These are phyloP conservation scores for Drosophila fungiperda DNA, from an alignment of 2,888 invertebrate species.

Conservation along the genomic window DNA sequence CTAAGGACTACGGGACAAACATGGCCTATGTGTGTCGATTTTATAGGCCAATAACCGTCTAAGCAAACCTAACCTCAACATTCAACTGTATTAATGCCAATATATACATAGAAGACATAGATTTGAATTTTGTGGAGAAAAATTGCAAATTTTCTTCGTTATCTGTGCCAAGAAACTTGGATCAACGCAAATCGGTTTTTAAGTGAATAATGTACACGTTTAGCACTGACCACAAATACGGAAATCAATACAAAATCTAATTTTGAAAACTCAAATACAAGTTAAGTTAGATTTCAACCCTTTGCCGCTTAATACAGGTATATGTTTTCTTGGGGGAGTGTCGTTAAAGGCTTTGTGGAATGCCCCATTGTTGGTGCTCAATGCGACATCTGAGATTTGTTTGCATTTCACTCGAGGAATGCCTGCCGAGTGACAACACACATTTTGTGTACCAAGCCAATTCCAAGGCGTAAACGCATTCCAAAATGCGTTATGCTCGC, in stretches of 20 bases:
- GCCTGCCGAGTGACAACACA: conserved; percentile 9
- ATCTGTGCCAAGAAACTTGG: conserved; percentile 9
- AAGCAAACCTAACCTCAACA: background rate
- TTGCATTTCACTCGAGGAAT: conserved; percentile 28
- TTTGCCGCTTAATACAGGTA: background rate
- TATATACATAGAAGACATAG: background rate
- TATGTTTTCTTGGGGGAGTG: conserved; percentile 2
- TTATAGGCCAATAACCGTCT: background rate
- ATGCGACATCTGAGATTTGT: conserved; percentile 41
- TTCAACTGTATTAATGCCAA: background rate
- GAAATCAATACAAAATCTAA: background rate
- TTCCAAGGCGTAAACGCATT: conserved; percentile 49
- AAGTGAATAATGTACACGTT: conserved; percentile 17
- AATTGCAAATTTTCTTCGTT: background rate
- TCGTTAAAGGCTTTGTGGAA: conserved; percentile 8
- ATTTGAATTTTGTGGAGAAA: background rate
- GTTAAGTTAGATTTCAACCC: background rate
- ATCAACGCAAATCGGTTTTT: background rate
- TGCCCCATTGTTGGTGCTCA: conserved; percentile 1
- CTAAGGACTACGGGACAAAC: too few relatives aligned
- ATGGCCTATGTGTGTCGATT: background rate
- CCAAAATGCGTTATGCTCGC: conserved; percentile 32
- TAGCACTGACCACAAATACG: background rate
- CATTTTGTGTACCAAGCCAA: conserved; percentile 21
- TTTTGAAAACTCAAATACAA: background rate